Evolutionary conservation across 2,797 vertebrate species (phyloP), one percentile per base, ranked within the genome.

Genomic region (Anomalospiza imberbis): DNA sequence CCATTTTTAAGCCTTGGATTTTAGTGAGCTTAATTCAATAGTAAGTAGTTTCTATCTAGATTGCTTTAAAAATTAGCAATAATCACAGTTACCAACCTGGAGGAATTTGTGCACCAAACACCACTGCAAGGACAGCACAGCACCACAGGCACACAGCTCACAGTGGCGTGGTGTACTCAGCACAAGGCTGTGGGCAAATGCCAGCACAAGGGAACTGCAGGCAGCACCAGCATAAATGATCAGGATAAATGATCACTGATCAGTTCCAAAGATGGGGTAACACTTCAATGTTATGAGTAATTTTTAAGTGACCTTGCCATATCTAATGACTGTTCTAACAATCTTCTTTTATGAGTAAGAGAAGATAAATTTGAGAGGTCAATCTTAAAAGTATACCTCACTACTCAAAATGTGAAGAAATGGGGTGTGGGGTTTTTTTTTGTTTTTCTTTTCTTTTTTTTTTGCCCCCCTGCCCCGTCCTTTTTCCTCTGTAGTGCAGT

Each of bases 401-500:
- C 18, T 31, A 26, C 38, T 25, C 11, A 12, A 86, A 70, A 36
- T 50, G 73, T 68, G 73, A 60, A 25, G 3, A 25, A 94, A 67
- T 4, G 11, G n/a, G 5, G 9, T 3, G 36, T 21, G 45, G 32
- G 45, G 32, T 29, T 4, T 4, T 18, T 63, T 32, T 72, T 36
- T 19, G 3, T 0, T 70, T 70, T 47, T 12, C 1, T 48, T 66
- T 42, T 10, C 1, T 12, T 62, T 28, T 29, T 28, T 29, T 32
- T 28, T 29, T 50, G 53, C 12, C 3, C 1, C 6, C 5, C 16
- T 2, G 12, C 32, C 6, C 5, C 10, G 3, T 2, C 12, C 6
- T n/a, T 12, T 18, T 6, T 1, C 5, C 17, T 7, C 44, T 47
- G 85, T 55, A 91, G 87, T 54, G 63, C 82, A 85, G 80, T 75